Evolutionary conservation across 2,888 invertebrate genomes (phyloP).

Genomic region (Acleris holmiana): DNA sequence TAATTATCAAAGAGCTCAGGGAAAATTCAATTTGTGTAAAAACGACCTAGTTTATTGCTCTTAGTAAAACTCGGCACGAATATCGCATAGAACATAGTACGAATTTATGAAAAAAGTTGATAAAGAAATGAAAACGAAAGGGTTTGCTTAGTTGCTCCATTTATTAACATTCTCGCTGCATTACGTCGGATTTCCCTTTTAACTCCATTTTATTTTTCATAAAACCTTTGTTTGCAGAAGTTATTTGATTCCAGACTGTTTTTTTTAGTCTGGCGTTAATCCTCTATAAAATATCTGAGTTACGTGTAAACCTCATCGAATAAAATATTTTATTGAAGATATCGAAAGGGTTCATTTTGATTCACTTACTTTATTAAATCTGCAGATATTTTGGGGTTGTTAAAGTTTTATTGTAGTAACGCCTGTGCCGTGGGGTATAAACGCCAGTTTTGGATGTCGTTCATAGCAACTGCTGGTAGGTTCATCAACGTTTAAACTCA

Average conservation of each 20-base stretch:
- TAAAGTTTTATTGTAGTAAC: not conserved
- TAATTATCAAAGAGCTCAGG: slow-evolving; percentile 8
- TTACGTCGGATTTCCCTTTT: slow-evolving; percentile 12
- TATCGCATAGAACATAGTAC: slow-evolving; percentile 21
- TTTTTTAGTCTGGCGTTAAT: slow-evolving; percentile 25
- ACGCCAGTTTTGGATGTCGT: slow-evolving; percentile 8
- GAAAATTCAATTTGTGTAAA: slow-evolving; percentile 13
- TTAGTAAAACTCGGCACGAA: slow-evolving; percentile 10
- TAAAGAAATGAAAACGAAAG: slow-evolving; percentile 6
- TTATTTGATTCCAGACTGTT: slow-evolving; percentile 23
- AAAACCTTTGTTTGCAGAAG: slow-evolving; percentile 22
- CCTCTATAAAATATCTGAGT: slow-evolving; percentile 23
- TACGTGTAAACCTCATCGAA: slow-evolving; percentile 16
- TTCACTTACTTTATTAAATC: slow-evolving; percentile 17
- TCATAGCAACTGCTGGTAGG: not conserved
- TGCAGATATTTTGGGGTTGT: slow-evolving; percentile 2
- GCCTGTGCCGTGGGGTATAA: not conserved
- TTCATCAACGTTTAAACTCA: slow-evolving; percentile 3
- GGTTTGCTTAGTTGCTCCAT: slow-evolving; percentile 8
- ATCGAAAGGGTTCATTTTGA: slow-evolving; percentile 10
- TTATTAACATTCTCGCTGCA: slow-evolving; percentile 30
- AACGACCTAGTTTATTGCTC: slow-evolving; percentile 6
- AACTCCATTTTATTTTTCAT: slow-evolving; percentile 24
- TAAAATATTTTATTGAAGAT: slow-evolving; percentile 22
- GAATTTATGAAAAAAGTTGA: slow-evolving; percentile 19